Base-by-base conservation (phyloP, 2,113 vertebrate species). In the Dromas ardeola region DNA sequence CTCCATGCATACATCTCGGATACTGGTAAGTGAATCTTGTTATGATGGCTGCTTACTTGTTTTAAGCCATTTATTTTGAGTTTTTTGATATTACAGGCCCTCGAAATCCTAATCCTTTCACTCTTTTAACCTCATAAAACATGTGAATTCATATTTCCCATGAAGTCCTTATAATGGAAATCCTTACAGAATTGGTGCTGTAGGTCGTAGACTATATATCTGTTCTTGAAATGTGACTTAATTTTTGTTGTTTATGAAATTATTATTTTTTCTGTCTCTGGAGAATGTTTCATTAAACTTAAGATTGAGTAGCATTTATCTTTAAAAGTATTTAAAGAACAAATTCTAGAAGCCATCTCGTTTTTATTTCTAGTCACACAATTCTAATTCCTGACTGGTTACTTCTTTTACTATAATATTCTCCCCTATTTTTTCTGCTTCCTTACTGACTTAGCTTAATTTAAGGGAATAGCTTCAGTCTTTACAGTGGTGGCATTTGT, bases 1-100 rank as follows among this genome's bases (percentile, higher is more conserved):
- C 98, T 99, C 42, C 98, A 99, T 67, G 99, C 99, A 47, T 99
- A 98, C 90, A 99, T 99, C 98, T 99, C 99, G n/a, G 99, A 99
- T 95, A 99, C 99, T 62, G 99, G 99, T 99, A 98, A 97, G 98
- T 95, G 34, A 81, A 80, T 95, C 69, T 79, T 79, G 5, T 81
- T 85, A 23, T 3, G 5, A 53, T 67, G 26, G 18, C 32, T 93
- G n/a, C 34, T 81, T 67, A 45, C 7, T 71, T 76, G 6, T 83
- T 61, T 74, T 4, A 49, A 70, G 23, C 65, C 20, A 42, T 71
- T 67, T 43, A 25, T 79, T 81, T 92, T 82, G 27, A 45, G 0
- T 66, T 86, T 92, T 80, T 11, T 26, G 42, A 7, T 92, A 52
- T 69, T 63, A 45, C 43, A 47, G 45, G 22, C 49, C 27, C 23